A percentile compares a stretch with the other conserved stretches of the same genome.
These are phyloP conservation scores for Periophthalmus modestus DNA, from an alignment of 2,113 vertebrate genomes.

Conservation along the genomic window DNA sequence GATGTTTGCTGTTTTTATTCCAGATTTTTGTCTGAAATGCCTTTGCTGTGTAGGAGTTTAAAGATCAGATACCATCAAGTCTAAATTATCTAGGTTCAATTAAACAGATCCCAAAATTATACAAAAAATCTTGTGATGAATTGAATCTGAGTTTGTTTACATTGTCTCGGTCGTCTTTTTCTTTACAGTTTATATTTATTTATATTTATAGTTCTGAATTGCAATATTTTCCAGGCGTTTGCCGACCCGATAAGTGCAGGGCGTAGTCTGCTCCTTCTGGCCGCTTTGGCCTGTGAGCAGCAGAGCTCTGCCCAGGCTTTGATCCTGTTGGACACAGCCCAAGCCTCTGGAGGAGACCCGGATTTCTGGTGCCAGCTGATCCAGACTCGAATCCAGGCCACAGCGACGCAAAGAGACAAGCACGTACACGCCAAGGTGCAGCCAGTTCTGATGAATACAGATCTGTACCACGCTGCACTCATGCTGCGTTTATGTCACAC, in stretches of 20 bases:
- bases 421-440: constrained; percentile 71
- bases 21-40: too few relatives aligned
- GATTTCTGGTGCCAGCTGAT: constrained; percentile 82
- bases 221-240: constrained; percentile 72
- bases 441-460: neutral
- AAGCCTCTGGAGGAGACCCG: constrained; percentile 77
- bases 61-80: neutral
- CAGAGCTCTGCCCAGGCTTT: constrained; percentile 74
- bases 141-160: neutral
- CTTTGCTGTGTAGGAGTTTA: too few relatives aligned
- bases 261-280: constrained; percentile 77
- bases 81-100: neutral
- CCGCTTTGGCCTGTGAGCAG: constrained; percentile 82
- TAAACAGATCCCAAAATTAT: neutral
- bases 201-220: neutral
- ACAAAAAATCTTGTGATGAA: neutral
- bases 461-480: neutral
- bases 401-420: constrained; percentile 52
- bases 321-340: constrained; percentile 76
- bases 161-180: neutral
- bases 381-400: constrained; percentile 67
- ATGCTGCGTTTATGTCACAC: too few relatives aligned
- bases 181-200: neutral
- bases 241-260: constrained; percentile 58
- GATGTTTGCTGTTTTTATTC: too few relatives aligned